These are phyloP conservation scores for Lichenostomus cassidix DNA, from an alignment of 2,113 vertebrate genomes.

Conservation along the genomic window DNA sequence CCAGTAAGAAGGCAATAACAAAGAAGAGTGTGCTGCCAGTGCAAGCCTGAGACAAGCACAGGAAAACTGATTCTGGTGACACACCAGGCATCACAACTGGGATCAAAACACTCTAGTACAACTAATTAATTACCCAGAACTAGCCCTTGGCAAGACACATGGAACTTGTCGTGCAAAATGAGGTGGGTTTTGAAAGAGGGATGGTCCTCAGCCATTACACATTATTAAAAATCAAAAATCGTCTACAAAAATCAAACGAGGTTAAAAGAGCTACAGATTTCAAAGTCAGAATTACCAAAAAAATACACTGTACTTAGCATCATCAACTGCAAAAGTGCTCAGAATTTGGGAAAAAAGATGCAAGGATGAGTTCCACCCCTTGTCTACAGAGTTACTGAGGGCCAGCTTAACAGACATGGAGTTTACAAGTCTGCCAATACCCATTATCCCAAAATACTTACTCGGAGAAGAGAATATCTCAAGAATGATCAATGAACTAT, in stretches of 20 bases:
- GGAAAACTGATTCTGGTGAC: neutral
- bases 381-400: neutral
- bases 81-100: neutral
- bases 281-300: neutral
- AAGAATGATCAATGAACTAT: neutral
- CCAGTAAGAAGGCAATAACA: neutral
- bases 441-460: neutral
- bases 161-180: neutral
- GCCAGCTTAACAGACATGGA: fast-evolving
- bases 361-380: neutral
- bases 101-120: neutral
- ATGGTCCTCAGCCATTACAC: neutral
- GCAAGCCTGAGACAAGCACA: neutral
- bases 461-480: neutral
- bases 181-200: neutral
- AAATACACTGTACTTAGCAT: fast-evolving
- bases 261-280: neutral
- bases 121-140: neutral
- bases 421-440: fast-evolving
- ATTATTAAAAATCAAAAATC: neutral
- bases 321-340: neutral
- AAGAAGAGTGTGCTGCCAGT: neutral
- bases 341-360: neutral
- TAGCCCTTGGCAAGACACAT: neutral
- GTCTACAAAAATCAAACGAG: neutral